Percentiles rank a stretch among this genome's conserved stretches.
phyloP scores from a whole-genome alignment of 2,113 vertebrate species.

The Crotophaga sulcirostris region DNA sequence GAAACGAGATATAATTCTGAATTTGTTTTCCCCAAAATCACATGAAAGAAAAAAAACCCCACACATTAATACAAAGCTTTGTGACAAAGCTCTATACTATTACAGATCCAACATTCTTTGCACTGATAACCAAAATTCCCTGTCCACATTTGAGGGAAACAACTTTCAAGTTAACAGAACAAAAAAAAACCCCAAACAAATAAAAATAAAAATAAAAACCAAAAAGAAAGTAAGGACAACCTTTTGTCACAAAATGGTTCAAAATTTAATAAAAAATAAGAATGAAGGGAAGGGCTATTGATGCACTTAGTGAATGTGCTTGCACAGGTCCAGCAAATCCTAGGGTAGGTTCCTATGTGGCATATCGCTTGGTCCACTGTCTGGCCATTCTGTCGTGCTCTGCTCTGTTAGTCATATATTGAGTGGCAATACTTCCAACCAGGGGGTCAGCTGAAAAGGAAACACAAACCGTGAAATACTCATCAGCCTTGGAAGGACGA shows the following conservation, averaged over 20 bases:
- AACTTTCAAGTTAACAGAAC: conserved; percentile 91
- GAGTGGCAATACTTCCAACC: conserved; percentile 96
- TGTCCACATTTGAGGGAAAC: conserved; percentile 79
- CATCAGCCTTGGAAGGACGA: neutral
- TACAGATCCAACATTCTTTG: conserved; percentile 85
- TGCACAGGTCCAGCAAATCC: conserved; percentile 83
- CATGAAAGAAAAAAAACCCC: conserved; percentile 72
- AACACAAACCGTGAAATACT: conserved; percentile 41
- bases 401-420: conserved; percentile 96
- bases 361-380: conserved; percentile 97
- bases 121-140: conserved; percentile 85
- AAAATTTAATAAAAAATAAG: conserved; percentile 79
- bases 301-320: conserved; percentile 99
- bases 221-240: conserved; percentile 67
- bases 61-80: conserved; percentile 90
- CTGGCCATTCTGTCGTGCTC: conserved; percentile 96
- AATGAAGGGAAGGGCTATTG: conserved; percentile 79
- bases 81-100: conserved; percentile 89
- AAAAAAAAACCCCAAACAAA: neutral
- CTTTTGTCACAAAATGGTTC: conserved; percentile 83
- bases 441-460: conserved; percentile 90
- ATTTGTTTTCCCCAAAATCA: conserved; percentile 78
- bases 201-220: conserved; percentile 37
- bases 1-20: conserved; percentile 87
- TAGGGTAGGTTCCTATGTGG: conserved; percentile 82